Evolutionary conservation across 1,140 invertebrate species (phyloP).

Genomic region (Drosophila jambulina): DNA sequence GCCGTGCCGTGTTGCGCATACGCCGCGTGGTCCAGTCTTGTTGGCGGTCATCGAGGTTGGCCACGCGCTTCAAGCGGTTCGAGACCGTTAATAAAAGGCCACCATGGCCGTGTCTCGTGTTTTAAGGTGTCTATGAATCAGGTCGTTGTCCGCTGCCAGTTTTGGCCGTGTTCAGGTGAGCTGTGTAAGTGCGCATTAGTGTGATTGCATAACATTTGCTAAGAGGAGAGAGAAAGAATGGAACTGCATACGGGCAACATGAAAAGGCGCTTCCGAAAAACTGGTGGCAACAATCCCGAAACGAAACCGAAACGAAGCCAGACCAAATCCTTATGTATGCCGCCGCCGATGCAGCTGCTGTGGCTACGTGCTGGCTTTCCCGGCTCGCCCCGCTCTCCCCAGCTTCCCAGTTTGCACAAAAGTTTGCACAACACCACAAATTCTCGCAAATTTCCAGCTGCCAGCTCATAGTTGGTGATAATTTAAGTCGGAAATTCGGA

Average conservation of each 20-base stretch:
- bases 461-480: constrained; percentile 71
- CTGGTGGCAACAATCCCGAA: constrained; percentile 44
- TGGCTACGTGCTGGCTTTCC: constrained; percentile 66
- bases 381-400: neutral
- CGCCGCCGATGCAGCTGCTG: constrained; percentile 58
- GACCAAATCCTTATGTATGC: constrained; percentile 73
- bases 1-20: constrained; percentile 44
- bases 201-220: constrained; percentile 77
- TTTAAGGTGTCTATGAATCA: constrained; percentile 35
- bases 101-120: constrained; percentile 17
- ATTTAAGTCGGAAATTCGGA: constrained; percentile 76
- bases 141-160: constrained; percentile 36
- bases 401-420: constrained; percentile 43
- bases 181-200: constrained; percentile 71
- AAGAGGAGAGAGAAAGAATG: neutral
- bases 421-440: constrained; percentile 64
- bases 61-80: constrained; percentile 26
- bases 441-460: constrained; percentile 71
- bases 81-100: constrained; percentile 72
- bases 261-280: constrained; percentile 14
- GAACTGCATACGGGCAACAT: constrained; percentile 33
- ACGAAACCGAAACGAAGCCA: constrained; percentile 50
- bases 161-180: constrained; percentile 16
- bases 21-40: constrained; percentile 42
- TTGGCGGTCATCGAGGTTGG: constrained; percentile 40